Evolutionary conservation across 2,797 vertebrate genomes (phyloP), one percentile per base, ranked within the genome.

Genomic region (Lepidocolaptes lacrymiger): DNA sequence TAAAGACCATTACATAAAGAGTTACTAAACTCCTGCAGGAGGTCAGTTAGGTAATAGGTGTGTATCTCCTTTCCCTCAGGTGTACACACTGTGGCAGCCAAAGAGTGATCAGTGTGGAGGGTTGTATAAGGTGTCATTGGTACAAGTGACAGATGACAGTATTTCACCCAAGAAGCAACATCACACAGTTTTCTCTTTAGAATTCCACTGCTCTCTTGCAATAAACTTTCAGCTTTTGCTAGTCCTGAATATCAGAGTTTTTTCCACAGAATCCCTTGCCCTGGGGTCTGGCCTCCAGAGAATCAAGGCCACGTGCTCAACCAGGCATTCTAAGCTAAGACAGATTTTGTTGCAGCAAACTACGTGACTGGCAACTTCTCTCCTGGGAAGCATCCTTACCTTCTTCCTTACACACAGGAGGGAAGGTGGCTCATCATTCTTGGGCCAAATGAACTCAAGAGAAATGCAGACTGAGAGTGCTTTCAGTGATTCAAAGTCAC

Each of bases 1-100:
- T 71, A 91, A 93, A 80, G 61, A 62, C 46, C 39, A 62, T 94
- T 96, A 88, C 61, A 74, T 95, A 93, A 95, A 85, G 34, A 66
- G 75, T 43, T 52, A 46, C 86, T 92, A 43, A 89, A 77, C 56
- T 74, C 34, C 15, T 3, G 6, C 13, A 32, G 28, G 48, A 89
- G 69, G 78, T 77, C 6, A 0, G 7, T 95, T 93, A 96, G 91
- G 37, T 92, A 93, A 92, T 30, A 37, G 28, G 19, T 22, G 32
- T 6, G 0, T 12, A 4, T 5, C 71, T 89, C 54, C 85, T 43
- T 43, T 54, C 43, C 74, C 71, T 85, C 74, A 90, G 77, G 48
- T 85, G 43, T 66, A 20, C 4, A 26, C 9, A 51, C 43, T 59
- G 67, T 9, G 7, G 1, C 30, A 74, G 27, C 44, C 56, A 44